Evolutionary conservation across 1,140 invertebrate species (phyloP).

Genomic region (Drosophila hydei): DNA sequence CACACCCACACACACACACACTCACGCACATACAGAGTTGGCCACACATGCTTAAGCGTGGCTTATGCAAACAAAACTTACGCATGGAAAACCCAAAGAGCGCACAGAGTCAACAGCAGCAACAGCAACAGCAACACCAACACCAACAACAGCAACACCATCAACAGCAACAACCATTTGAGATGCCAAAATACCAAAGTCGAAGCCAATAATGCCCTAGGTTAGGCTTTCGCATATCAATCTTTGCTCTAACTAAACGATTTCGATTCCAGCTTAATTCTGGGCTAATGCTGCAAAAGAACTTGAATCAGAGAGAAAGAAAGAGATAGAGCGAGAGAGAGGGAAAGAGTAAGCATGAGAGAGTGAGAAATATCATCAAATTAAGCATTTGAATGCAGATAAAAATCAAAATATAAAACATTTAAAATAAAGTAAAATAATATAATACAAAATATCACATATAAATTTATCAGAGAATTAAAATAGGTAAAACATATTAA

Average conservation of each 20-base stretch:
- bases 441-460: neutral
- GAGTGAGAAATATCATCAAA: too few species aligned
- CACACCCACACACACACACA: constrained; percentile 28
- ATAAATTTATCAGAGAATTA: too few species aligned
- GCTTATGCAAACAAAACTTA: constrained; percentile 73
- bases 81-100: constrained; percentile 63
- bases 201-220: constrained; percentile 40
- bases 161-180: constrained; percentile 14
- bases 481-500: too few species aligned
- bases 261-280: constrained; percentile 9
- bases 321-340: too few species aligned
- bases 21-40: constrained; percentile 15
- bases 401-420: neutral
- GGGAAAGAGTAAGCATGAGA: too few species aligned
- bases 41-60: constrained; percentile 63
- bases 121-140: constrained; percentile 33
- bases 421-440: neutral
- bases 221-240: constrained; percentile 32
- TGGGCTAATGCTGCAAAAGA: neutral
- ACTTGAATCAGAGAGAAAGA: too few species aligned
- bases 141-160: constrained; percentile 32
- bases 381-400: too few species aligned
- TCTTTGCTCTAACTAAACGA: constrained; percentile 25
- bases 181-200: constrained; percentile 25
- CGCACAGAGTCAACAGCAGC: constrained; percentile 3